phyloP scores from a whole-genome alignment of 2,888 invertebrate genomes.

The Melinaea menophilus region DNA sequence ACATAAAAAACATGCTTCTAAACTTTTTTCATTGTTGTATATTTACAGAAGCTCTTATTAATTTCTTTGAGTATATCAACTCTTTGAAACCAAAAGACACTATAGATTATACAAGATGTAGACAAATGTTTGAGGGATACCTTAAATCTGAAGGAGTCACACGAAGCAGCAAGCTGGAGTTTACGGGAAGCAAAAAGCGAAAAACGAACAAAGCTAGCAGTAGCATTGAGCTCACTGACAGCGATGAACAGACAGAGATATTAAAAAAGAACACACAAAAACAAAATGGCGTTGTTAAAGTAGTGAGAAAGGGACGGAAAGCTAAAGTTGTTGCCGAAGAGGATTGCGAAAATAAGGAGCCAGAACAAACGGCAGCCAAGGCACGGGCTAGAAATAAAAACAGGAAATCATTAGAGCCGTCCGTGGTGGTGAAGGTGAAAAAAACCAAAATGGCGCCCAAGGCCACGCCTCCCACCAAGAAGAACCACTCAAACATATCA shows the following conservation, averaged over 20 bases:
- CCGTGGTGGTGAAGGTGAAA: slow-evolving; percentile 53
- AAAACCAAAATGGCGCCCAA: slow-evolving; percentile 55
- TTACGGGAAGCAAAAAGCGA: slow-evolving; percentile 55
- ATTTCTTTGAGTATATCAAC: slow-evolving; percentile 83
- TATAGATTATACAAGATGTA: slow-evolving; percentile 86
- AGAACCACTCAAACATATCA: slow-evolving; percentile 59
- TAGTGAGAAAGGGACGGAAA: slow-evolving; percentile 8
- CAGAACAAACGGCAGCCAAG: slow-evolving; percentile 38
- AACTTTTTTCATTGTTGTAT: background rate
- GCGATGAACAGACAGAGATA: slow-evolving; percentile 28
- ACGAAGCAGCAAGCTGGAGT: slow-evolving; percentile 78
- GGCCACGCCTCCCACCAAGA: slow-evolving; percentile 63
- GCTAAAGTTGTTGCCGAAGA: slow-evolving; percentile 38
- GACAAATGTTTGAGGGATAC: slow-evolving; percentile 80
- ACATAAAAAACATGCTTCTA: background rate
- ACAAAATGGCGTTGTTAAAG: slow-evolving; percentile 27
- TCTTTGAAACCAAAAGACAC: slow-evolving; percentile 82
- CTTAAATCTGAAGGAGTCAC: slow-evolving; percentile 80
- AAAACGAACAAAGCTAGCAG: slow-evolving; percentile 33
- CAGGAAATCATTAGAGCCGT: slow-evolving; percentile 58
- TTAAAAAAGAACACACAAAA: slow-evolving; percentile 33
- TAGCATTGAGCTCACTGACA: slow-evolving; percentile 22
- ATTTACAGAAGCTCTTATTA: slow-evolving; percentile 77
- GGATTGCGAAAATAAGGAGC: slow-evolving; percentile 50
- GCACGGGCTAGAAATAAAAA: slow-evolving; percentile 41